A percentile compares a stretch with the other conserved stretches of the same genome.
Conservation (phyloP, 1,140 invertebrate genomes). For the Aculops lycopersici region DNA sequence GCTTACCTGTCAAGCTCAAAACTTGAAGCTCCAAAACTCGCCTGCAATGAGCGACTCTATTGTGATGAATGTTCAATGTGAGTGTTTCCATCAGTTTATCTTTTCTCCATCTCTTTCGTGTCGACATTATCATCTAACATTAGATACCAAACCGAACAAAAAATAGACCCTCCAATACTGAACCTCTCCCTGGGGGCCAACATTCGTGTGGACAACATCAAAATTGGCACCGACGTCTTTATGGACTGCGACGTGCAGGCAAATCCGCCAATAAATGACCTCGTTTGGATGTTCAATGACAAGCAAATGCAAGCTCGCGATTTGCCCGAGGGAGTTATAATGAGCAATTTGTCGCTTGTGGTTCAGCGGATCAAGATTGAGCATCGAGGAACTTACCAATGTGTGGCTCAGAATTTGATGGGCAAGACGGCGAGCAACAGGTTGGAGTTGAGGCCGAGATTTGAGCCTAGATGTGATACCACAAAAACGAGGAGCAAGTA, state of each 20-base stretch:
- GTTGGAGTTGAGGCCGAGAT: constrained; percentile 46
- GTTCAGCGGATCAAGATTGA: constrained; percentile 14
- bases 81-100: too few species aligned
- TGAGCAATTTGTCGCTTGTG: constrained; percentile 32
- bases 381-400: constrained; percentile 28
- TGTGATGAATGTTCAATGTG: too few species aligned
- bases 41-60: too few species aligned
- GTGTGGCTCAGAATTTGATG: constrained; percentile 53
- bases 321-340: constrained; percentile 30
- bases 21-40: too few species aligned
- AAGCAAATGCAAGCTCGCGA: constrained; percentile 7
- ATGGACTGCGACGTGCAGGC: constrained; percentile 12
- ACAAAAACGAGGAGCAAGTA: too few species aligned
- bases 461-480: too few species aligned
- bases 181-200: constrained; percentile 10
- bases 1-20: too few species aligned
- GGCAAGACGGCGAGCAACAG: constrained; percentile 49
- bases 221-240: constrained; percentile 11
- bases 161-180: too few species aligned
- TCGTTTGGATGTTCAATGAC: constrained; percentile 11
- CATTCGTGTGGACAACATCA: constrained; percentile 9
- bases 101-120: too few species aligned
- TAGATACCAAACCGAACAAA: too few species aligned
- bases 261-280: constrained; percentile 11
- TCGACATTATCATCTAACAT: too few species aligned